Conservation (phyloP, 2,888 invertebrate species). For the Eurois occulta region DNA sequence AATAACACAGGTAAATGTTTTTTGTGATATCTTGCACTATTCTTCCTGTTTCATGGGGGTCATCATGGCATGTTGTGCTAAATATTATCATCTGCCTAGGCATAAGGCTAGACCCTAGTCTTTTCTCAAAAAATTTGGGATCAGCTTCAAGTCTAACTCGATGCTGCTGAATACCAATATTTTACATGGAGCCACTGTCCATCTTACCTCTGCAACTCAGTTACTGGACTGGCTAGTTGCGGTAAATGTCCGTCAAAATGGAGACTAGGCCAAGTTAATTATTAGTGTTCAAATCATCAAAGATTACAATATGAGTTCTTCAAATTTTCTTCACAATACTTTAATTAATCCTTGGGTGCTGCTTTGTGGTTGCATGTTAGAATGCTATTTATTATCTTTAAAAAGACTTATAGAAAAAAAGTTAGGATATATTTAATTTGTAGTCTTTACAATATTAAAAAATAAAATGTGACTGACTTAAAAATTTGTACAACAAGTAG, state of each 20-base stretch:
- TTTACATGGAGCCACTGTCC: background rate
- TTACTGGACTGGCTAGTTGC: background rate
- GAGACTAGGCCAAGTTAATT: background rate
- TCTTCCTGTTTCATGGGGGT: background rate
- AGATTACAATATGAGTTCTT: too few relatives aligned
- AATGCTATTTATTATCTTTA: background rate
- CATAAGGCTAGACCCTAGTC: background rate
- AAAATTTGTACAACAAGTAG: background rate
- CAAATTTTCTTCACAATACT: background rate
- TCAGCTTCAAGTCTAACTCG: background rate
- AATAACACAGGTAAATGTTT: conserved; percentile 51
- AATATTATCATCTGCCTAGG: background rate
- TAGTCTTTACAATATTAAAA: background rate
- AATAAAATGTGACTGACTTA: background rate
- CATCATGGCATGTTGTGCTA: conserved; percentile 19
- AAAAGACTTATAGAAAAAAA: background rate
- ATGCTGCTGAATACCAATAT: background rate
- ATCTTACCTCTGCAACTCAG: background rate
- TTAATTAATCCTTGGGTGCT: background rate
- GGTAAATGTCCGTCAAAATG: background rate
- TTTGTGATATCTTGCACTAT: conserved; percentile 8
- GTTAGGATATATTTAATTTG: background rate
- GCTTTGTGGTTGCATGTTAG: background rate
- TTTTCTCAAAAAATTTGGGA: background rate
- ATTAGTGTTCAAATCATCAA: too few relatives aligned